Base-by-base conservation (phyloP, 1,140 invertebrate genomes). In the Neodiprion virginianus region DNA sequence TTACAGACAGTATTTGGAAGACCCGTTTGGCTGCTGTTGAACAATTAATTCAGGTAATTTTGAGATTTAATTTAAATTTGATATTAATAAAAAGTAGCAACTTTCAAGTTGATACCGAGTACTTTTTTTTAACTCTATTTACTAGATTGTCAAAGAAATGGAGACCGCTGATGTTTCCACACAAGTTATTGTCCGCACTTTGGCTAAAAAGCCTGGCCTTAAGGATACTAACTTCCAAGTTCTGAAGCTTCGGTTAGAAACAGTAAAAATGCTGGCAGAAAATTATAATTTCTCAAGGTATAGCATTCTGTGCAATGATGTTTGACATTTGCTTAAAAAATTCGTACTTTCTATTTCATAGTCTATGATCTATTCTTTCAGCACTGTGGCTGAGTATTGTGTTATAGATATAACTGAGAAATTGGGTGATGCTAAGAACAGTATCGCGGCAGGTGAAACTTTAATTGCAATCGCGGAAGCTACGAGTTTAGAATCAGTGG, bases 171-270 rank as follows among this genome's bases (percentile, higher is more conserved):
- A 93, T 68, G 90, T 94, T 7, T 91, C 92, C 1, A 91, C 93
- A 1, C 96, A 98, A 88, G 91, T 94, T 7, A 84, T 97, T 65
- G 90, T 96, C 9, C 91, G 93, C 72, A 91, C 91, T 7, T 80
- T 98, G 11, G 92, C 92, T 73, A 96, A 94, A 79, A 98, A 97
- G 85, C 96, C 97, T 0, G 97, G 97, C 7, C 90, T 98, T 0
- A 97, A 96, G 82, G 97, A 98, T 80, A 97, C 94, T 71, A 98
- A 98, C 87, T 96, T 97, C 76, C 96, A 98, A 91, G 96, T 97
- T 11, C 86, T 97, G n/a, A 97, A 97, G 84, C 87, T 93, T 2
- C 92, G 94, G 78, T 83, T 98, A 10, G 96, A 97, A 77, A 90
- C 94, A 11, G 90, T 97, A 8, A 94, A 94, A 79, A 90, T 91